Evolutionary conservation across 2,113 vertebrate species (phyloP), one percentile per base, ranked within the genome.

Genomic region (Prinia subflava): DNA sequence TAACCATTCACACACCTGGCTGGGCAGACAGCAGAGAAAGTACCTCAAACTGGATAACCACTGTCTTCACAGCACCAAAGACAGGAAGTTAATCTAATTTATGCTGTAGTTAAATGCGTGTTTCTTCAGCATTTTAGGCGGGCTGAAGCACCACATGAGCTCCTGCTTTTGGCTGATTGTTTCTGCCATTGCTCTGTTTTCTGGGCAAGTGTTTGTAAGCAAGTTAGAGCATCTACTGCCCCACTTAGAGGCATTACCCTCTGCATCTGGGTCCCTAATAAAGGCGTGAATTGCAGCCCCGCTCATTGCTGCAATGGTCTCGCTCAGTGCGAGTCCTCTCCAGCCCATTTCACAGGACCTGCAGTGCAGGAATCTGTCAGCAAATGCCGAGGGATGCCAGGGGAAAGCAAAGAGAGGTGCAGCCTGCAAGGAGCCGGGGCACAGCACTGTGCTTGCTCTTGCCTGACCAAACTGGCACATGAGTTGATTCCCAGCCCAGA

Each of bases 401-500:
- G 39, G 41, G 33, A 89, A 79, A 71, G 56, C 68, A 90, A 86
- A 67, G 47, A 85, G 78, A 95, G n/a, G 25, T 1, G 2, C 10
- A 56, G 67, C 10, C 73, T 87, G 73, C 21, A 70, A 88, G 46
- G 64, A 93, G 59, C 59, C 0, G 2, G 23, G 25, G 12, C 0
- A 0, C 63, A 75, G 71, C 27, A 25, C 13, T 23, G 39, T 80
- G 76, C 23, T 10, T 90, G 89, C 39, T 92, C 68, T 94, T 92
- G 86, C 91, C 56, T 90, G 83, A 94, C 76, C 76, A 78, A 88
- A 83, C 84, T 83, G 92, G 70, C 75, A 14, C 28, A 59, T 7
- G 55, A 78, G 20, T 75, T 94, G 94, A 87, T 93, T 92, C 83
- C 56, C 71, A 96, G 93, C 83, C 90, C 90, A 94, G 95, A 91